Percentiles rank a stretch among this genome's conserved stretches.
phyloP scores from a whole-genome alignment of 2,797 vertebrate species.

The Amniataba percoides region DNA sequence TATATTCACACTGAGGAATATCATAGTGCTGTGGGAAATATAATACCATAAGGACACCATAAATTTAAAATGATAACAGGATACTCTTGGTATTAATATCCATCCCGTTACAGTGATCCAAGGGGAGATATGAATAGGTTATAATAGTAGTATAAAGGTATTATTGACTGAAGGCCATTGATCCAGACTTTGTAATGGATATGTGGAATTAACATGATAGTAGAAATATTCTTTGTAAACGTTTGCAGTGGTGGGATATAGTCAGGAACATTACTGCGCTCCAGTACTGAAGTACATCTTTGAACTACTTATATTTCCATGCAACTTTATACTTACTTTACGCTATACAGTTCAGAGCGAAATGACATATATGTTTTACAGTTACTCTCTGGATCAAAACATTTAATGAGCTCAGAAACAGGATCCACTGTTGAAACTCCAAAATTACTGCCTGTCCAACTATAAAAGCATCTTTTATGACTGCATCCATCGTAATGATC shows the following conservation, averaged over 20 bases:
- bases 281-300: not conserved
- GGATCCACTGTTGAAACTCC: not conserved
- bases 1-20: not conserved
- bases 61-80: not conserved
- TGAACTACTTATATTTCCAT: not conserved
- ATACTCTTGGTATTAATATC: not conserved
- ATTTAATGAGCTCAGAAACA: not conserved
- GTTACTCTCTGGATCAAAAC: not conserved
- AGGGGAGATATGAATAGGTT: slow-evolving; percentile 8
- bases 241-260: not conserved
- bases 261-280: not conserved
- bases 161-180: not conserved
- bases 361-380: not conserved
- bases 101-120: not conserved
- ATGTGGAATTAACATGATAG: not conserved
- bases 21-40: not conserved
- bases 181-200: not conserved
- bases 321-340: not conserved
- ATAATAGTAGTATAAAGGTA: not conserved
- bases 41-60: not conserved
- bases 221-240: not conserved
- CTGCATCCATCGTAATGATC: not conserved
- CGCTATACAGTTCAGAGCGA: not conserved
- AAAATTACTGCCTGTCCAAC: not conserved
- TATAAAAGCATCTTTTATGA: not conserved